Base-by-base conservation (phyloP, 2,888 invertebrate species). In the Platycheirus rosarum region DNA sequence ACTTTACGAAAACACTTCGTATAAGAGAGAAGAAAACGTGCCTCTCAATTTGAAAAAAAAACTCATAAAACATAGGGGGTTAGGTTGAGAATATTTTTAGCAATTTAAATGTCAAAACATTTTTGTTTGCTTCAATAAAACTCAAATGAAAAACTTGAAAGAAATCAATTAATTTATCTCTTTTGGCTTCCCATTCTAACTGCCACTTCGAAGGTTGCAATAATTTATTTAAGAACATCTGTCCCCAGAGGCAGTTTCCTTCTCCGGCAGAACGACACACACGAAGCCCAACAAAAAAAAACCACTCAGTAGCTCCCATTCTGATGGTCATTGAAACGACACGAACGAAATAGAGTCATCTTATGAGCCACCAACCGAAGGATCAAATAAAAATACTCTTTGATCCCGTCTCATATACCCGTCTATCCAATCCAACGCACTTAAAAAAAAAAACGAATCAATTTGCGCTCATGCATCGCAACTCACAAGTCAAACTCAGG, bases 271-370 rank as follows among this genome's bases (percentile, higher is more conserved):
- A 65, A 42, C 16, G 46, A 65, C 44, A 26, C 65, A 51, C 63
- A 57, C 44, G 14, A 51, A 40, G 32, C n/a, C n/a, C n/a, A n/a
- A n/a, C n/a, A n/a, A n/a, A n/a, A 46, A 14, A 18, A 13, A 44
- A 23, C 4, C 16, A 18, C 46, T 32, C 40, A 42, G 16, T 26
- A 26, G 37, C 51, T 44, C 26, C 48, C 26, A 35, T 48, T 48
- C 20, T n/a, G 20, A 32, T 42, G 32, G 49, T 32, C 53, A 62
- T 35, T 42, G 5, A 13, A 37, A 48, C 20, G 9, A 16, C 37
- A 49, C 7, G 42, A 29, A 29, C 51, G 48, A 40, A 80, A 80
- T 80, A 80, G 80, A 80, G 65, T 48, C 75, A 71, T 80, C 79
- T 42, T 23, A 8, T 42, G 63, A 70, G 18, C 32, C 37, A 16